phyloP scores from a whole-genome alignment of 1,140 invertebrate species.

The Hyphantria cunea region DNA sequence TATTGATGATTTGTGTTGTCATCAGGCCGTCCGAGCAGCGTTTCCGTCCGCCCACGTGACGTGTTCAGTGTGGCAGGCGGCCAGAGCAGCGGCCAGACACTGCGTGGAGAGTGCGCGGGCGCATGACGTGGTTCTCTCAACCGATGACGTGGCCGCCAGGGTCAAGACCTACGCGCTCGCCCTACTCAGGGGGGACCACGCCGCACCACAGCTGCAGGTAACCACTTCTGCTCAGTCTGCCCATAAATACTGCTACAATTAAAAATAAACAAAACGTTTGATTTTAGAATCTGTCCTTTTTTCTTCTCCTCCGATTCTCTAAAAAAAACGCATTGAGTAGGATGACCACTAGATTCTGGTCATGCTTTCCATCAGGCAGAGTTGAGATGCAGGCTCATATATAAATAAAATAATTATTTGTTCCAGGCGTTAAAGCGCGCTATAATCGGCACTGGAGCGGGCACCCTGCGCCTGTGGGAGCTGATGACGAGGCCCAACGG shows the following conservation, averaged over 20 bases:
- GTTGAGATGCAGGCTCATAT: no score
- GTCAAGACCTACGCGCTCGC: constrained; percentile 69
- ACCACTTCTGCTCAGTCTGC: no score
- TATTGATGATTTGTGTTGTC: background rate
- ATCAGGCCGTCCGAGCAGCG: constrained; percentile 51
- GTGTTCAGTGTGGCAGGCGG: constrained; percentile 73
- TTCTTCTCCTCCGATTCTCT: no score
- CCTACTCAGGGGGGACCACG: constrained; percentile 57
- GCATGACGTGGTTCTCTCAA: constrained; percentile 28
- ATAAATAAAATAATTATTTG: background rate
- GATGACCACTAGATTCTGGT: no score
- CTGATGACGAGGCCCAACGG: constrained; percentile 49
- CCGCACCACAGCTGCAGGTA: constrained; percentile 62
- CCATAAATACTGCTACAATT: no score
- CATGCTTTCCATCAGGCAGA: no score
- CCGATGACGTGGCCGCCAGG: constrained; percentile 52
- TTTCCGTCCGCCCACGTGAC: constrained; percentile 73
- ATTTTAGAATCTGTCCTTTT: no score
- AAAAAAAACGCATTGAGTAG: no score
- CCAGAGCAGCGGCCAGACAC: constrained; percentile 50
- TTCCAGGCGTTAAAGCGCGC: constrained; percentile 60
- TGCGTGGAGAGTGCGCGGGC: constrained; percentile 31
- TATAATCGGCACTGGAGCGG: constrained; percentile 63
- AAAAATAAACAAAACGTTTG: no score
- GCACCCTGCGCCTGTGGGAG: constrained; percentile 65